Conservation (phyloP, 2,888 invertebrate species). For the Ochropacha duplaris region DNA sequence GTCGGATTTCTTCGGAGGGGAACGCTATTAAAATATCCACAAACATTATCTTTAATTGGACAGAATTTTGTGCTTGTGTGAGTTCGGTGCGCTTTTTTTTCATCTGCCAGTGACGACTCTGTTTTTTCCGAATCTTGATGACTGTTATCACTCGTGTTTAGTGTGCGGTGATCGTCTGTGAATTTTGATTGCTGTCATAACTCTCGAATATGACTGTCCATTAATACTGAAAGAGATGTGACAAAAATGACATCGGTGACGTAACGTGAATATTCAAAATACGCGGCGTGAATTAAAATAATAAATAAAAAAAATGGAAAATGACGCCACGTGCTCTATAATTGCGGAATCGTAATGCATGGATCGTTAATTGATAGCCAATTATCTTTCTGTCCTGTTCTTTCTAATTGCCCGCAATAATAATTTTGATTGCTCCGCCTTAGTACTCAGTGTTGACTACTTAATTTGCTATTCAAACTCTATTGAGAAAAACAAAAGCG, state of each 20-base stretch:
- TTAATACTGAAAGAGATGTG: constrained; percentile 29
- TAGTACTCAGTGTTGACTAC: constrained; percentile 29
- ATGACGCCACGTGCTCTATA: constrained; percentile 71
- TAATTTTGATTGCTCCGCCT: constrained; percentile 53
- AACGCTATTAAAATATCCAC: constrained; percentile 82
- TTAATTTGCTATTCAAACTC: constrained; percentile 28
- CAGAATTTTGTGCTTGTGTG: constrained; percentile 80
- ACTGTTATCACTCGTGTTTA: constrained; percentile 76
- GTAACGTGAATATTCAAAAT: constrained; percentile 40
- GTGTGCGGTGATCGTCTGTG: constrained; percentile 67
- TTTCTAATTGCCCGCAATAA: constrained; percentile 61
- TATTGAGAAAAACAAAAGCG: constrained; percentile 22
- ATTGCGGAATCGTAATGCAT: constrained; percentile 64
- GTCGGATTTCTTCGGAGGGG: constrained; percentile 82
- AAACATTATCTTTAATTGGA: constrained; percentile 83
- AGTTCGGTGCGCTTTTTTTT: constrained; percentile 62
- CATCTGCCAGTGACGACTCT: constrained; percentile 68
- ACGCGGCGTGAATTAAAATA: constrained; percentile 31
- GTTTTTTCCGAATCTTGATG: constrained; percentile 76
- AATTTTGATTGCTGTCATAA: constrained; percentile 38
- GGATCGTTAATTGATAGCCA: constrained; percentile 65
- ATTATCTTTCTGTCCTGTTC: constrained; percentile 70
- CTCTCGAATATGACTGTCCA: constrained; percentile 30
- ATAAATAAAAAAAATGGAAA: constrained; percentile 49
- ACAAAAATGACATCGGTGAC: constrained; percentile 77